Base-by-base conservation (phyloP, 2,797 vertebrate genomes). In the Dicrostonyx torquatus region DNA sequence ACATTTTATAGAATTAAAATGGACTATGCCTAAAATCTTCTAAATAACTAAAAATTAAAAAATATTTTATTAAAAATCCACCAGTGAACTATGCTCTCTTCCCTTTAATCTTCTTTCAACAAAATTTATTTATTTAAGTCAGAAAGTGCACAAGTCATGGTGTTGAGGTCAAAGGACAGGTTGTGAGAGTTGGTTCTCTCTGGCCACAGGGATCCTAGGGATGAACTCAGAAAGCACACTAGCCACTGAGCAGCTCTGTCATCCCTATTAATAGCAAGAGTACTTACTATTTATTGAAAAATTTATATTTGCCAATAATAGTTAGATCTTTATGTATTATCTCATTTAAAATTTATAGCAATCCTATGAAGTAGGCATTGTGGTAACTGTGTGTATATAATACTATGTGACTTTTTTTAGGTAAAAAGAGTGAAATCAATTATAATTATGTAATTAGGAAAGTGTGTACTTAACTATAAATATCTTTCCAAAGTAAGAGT, bases 401-500 rank as follows among this genome's bases (percentile, higher is more conserved):
- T 78, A 68, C 26, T 79, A 64, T 70, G 55, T 82, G 26, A 95
- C 20, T 22, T 79, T 22, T 79, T 94, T 77, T 77, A 95, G 58
- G 43, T 12, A 86, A n/a, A 40, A 83, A 4, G 64, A 70, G 45
- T 50, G 6, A 94, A 96, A 83, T 31, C 29, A 78, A 83, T 86
- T 83, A 43, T 55, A 87, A 85, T 88, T 87, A 86, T 64, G 3
- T 45, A 89, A 95, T 62, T 12, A 90, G 31, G 43, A 84, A 34
- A 64, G 64, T 62, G 31, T 26, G 50, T 75, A 88, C 85, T 92
- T 97, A 92, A 82, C 45, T 90, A 82, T 18, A 91, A 62, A 72
- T 70, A 72, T 5, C 83, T 92, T 96, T 96, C 10, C 82, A 95
- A 95, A 92, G n/a, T 58, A 94, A 75, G 43, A 87, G 15, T 40